phyloP scores from a whole-genome alignment of 2,888 invertebrate genomes.

The Himalopsyche tibetana region DNA sequence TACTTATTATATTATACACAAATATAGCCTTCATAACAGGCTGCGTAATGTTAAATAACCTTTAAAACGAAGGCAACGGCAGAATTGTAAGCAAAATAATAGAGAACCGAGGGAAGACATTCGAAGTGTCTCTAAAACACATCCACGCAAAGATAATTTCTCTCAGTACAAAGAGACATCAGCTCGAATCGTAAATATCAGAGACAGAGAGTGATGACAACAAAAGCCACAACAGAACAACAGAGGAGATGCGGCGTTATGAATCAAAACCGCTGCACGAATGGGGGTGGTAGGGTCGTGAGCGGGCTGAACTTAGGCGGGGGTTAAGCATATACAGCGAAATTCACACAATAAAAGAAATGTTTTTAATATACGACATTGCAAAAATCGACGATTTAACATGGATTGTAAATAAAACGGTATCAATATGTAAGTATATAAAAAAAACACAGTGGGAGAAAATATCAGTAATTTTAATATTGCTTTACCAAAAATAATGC shows the following conservation, averaged over 20 bases:
- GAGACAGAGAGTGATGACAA: constrained; percentile 43
- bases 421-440: no score
- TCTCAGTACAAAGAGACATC: constrained; percentile 41
- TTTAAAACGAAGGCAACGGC: neutral
- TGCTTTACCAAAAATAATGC: no score
- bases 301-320: neutral
- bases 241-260: constrained; percentile 27
- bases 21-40: neutral
- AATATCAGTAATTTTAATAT: no score
- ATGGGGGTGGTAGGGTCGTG: constrained; percentile 15
- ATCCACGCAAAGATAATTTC: constrained; percentile 42
- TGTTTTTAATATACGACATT: no score
- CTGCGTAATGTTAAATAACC: neutral
- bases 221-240: constrained; percentile 43
- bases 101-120: constrained; percentile 26
- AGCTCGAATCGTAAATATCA: constrained; percentile 38
- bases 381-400: no score
- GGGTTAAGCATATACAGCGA: constrained; percentile 5
- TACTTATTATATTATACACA: neutral
- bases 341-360: neutral
- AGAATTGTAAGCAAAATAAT: constrained; percentile 24
- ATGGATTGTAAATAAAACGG: no score
- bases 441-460: no score
- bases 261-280: constrained; percentile 39
- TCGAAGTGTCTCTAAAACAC: constrained; percentile 31